A percentile compares a stretch with the other conserved stretches of the same genome.
Conservation (phyloP, 2,888 invertebrate species). For the Tetropium fuscum region DNA sequence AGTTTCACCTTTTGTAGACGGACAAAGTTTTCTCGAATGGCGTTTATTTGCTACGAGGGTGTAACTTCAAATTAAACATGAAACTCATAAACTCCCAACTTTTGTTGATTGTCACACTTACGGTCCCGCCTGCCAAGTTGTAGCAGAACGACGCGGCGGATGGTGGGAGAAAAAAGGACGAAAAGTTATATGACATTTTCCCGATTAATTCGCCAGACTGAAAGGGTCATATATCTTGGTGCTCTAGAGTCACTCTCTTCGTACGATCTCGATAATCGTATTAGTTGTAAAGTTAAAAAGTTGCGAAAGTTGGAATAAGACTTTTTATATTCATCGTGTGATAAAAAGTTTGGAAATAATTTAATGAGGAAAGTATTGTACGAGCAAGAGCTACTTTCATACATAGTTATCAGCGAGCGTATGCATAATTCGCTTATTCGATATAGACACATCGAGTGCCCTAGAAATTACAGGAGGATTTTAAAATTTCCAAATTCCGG, state of each 20-base stretch:
- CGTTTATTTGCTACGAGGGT: slow-evolving; percentile 20
- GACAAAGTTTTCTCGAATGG: not conserved
- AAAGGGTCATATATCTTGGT: slow-evolving; percentile 8
- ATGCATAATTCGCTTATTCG: too few species aligned
- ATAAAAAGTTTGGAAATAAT: not conserved
- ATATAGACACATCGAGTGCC: too few species aligned
- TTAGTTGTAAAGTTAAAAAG: not conserved
- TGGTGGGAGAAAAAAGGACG: not conserved
- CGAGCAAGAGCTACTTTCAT: too few species aligned
- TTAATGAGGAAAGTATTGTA: too few species aligned
- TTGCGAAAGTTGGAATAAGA: not conserved
- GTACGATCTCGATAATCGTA: slow-evolving; percentile 2
- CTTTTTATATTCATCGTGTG: not conserved
- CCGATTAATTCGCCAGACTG: slow-evolving; percentile 17
- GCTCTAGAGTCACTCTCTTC: slow-evolving; percentile 9
- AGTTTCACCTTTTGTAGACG: too few species aligned
- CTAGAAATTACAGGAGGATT: too few species aligned
- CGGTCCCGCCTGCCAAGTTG: slow-evolving; percentile 5
- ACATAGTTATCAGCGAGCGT: too few species aligned
- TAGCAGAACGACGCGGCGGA: not conserved
- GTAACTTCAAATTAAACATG: slow-evolving; percentile 23
- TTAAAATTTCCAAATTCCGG: too few species aligned
- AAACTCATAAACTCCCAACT: slow-evolving; percentile 25
- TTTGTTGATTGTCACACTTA: slow-evolving; percentile 17
- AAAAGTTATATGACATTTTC: slow-evolving; percentile 20